phyloP scores from a whole-genome alignment of 1,140 invertebrate species.

The Delia radicum region DNA sequence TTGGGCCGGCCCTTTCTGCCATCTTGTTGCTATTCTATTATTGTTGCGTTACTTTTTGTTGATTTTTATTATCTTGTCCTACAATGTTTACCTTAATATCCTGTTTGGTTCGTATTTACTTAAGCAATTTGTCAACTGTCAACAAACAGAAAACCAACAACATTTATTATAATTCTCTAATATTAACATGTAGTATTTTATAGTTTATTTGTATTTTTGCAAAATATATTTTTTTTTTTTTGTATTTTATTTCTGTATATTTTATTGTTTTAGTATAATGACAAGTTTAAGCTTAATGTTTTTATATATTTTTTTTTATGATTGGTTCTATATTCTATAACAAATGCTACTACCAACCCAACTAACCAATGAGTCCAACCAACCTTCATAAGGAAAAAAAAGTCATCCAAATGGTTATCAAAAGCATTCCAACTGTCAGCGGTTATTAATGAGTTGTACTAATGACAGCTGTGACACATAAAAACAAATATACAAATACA shows the following conservation, averaged over 20 bases:
- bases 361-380: not conserved
- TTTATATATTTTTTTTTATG: not conserved
- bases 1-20: too few species aligned
- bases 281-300: constrained; percentile 17
- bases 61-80: constrained; percentile 10
- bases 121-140: constrained; percentile 23
- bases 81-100: constrained; percentile 23
- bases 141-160: not conserved
- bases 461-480: not conserved
- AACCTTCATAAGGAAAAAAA: not conserved
- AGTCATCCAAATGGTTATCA: constrained; percentile 13
- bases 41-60: too few species aligned
- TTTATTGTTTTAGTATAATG: constrained; percentile 16
- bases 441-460: constrained; percentile 21
- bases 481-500: not conserved
- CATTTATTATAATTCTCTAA: not conserved
- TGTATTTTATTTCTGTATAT: not conserved
- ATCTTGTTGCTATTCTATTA: too few species aligned
- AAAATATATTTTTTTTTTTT: not conserved
- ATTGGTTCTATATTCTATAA: not conserved
- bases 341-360: not conserved
- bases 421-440: constrained; percentile 8
- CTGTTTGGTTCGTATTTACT: constrained; percentile 16
- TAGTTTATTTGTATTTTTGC: not conserved
- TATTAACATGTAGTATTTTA: not conserved